phyloP scores from a whole-genome alignment of 2,113 vertebrate genomes.

The Marmota monax region DNA sequence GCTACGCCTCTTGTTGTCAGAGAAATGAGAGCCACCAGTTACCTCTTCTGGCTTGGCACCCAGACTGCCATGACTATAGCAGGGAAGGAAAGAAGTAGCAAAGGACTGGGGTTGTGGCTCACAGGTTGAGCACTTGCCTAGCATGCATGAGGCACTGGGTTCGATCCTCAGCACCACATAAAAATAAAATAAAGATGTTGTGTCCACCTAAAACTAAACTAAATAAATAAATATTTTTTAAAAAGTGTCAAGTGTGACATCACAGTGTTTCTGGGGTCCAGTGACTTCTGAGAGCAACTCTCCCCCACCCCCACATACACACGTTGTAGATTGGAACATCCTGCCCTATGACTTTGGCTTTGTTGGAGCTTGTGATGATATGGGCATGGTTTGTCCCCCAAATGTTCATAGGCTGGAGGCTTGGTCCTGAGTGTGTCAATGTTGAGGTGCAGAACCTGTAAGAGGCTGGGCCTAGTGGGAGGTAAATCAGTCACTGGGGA shows the following conservation, averaged over 20 bases:
- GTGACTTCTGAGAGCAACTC: background rate
- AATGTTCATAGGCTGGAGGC: background rate
- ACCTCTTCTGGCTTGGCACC: background rate
- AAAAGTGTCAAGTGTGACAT: slow-evolving; percentile 60
- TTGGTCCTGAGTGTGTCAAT: background rate
- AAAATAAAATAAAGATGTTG: no score
- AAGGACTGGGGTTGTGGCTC: no score
- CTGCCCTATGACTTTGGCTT: background rate
- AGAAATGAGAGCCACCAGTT: background rate
- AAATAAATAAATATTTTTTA: no score
- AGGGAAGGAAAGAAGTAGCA: background rate
- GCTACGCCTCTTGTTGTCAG: background rate
- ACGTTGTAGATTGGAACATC: background rate
- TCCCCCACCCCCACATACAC: accelerated
- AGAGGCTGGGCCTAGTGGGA: background rate
- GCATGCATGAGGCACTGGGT: no score
- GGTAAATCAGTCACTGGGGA: background rate
- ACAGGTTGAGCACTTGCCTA: no score
- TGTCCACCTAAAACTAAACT: no score
- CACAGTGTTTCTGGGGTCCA: slow-evolving; percentile 49
- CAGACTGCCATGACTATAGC: background rate
- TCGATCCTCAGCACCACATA: no score
- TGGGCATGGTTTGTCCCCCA: background rate
- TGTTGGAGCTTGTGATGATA: background rate
- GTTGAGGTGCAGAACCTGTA: background rate